Evolutionary conservation across 2,888 invertebrate genomes (phyloP).

Genomic region (Yponomeuta malinellus): DNA sequence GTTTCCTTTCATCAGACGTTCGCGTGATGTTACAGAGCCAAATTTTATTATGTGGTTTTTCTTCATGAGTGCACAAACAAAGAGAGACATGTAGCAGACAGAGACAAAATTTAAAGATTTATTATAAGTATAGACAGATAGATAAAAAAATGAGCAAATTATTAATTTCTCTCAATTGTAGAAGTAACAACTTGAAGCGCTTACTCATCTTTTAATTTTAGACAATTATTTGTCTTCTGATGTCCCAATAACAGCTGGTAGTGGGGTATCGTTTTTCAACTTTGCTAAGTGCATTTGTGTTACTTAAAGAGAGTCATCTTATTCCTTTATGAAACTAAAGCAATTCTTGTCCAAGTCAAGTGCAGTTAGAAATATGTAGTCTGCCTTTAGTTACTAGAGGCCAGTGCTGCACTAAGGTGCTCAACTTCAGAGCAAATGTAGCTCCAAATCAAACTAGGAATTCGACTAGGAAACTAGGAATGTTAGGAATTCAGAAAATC

Average conservation of each 20-base stretch:
- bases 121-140: no score
- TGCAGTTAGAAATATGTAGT: slow-evolving; percentile 40
- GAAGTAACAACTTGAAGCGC: no score
- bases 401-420: slow-evolving; percentile 20
- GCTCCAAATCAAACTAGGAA: not conserved
- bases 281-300: slow-evolving; percentile 26
- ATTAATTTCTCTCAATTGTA: no score
- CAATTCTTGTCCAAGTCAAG: slow-evolving; percentile 33
- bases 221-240: not conserved
- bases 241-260: not conserved
- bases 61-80: no score
- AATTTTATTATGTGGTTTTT: no score
- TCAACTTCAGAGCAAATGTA: not conserved
- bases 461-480: not conserved
- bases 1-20: no score
- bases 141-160: no score
- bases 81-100: no score
- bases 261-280: not conserved
- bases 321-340: slow-evolving; percentile 59
- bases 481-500: no score
- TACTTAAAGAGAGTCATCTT: slow-evolving; percentile 31
- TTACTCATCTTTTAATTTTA: no score
- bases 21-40: no score
- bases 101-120: no score
- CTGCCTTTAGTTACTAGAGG: slow-evolving; percentile 44